Evolutionary conservation across 2,113 vertebrate species (phyloP).

Genomic region (Barnardius zonarius): DNA sequence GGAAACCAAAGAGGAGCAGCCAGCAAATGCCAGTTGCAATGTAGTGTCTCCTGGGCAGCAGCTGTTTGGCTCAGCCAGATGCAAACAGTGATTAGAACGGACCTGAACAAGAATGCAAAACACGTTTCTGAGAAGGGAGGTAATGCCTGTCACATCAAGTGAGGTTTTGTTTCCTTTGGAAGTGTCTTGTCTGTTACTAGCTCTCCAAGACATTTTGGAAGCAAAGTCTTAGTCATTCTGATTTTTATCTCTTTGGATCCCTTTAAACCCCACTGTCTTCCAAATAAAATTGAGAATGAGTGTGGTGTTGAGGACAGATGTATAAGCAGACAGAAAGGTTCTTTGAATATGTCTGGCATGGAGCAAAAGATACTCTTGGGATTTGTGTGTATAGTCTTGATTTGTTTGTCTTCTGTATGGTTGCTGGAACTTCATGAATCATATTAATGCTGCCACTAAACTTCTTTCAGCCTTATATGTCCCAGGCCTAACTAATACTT

Average conservation of each 20-base stretch:
- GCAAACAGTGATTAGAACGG: neutral
- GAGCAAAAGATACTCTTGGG: neutral
- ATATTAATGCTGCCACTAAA: slow-evolving; percentile 19
- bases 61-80: neutral
- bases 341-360: neutral
- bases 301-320: neutral
- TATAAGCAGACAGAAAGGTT: neutral
- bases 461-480: slow-evolving; percentile 35
- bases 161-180: slow-evolving; percentile 6
- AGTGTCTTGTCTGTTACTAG: neutral
- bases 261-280: neutral
- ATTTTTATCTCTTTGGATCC: neutral
- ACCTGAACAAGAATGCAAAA: neutral
- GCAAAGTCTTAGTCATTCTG: neutral
- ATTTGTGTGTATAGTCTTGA: neutral
- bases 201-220: neutral
- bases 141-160: neutral
- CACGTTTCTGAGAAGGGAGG: neutral
- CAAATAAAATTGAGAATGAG: neutral
- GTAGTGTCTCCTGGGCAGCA: neutral
- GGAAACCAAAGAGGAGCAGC: neutral
- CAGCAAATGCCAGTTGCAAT: neutral
- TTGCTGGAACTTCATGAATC: slow-evolving; percentile 54
- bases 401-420: neutral
- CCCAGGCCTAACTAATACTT: slow-evolving; percentile 52